phyloP scores from a whole-genome alignment of 2,797 vertebrate species.

The Phyllotis vaccarum region DNA sequence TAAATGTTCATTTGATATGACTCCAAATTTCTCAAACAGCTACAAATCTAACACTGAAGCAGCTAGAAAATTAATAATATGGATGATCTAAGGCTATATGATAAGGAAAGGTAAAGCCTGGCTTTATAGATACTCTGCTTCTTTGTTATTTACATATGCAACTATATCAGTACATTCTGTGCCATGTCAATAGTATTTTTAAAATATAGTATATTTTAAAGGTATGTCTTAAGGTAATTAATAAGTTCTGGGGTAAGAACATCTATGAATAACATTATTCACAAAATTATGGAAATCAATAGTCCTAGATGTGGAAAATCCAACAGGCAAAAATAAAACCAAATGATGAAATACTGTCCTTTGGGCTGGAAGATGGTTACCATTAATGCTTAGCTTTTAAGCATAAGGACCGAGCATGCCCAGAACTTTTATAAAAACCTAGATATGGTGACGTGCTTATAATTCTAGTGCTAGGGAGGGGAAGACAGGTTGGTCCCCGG shows the following conservation, averaged over 20 bases:
- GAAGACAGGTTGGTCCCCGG: neutral
- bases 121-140: neutral
- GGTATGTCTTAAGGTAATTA: slow-evolving; percentile 31
- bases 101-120: neutral
- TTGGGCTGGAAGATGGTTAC: neutral
- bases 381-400: neutral
- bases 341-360: neutral
- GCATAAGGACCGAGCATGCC: neutral
- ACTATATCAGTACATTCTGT: neutral
- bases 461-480: neutral
- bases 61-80: slow-evolving; percentile 4
- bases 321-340: neutral
- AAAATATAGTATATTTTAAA: slow-evolving; percentile 3
- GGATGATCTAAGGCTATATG: neutral
- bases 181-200: neutral
- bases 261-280: neutral
- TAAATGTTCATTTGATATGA: neutral
- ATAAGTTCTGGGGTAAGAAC: neutral
- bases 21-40: neutral
- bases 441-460: neutral
- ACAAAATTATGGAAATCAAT: neutral
- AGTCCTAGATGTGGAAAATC: neutral
- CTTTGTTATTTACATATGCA: neutral
- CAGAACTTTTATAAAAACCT: neutral
- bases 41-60: neutral